These are phyloP conservation scores for Tridacna gigas DNA, from an alignment of 2,888 invertebrate genomes.

Conservation along the genomic window DNA sequence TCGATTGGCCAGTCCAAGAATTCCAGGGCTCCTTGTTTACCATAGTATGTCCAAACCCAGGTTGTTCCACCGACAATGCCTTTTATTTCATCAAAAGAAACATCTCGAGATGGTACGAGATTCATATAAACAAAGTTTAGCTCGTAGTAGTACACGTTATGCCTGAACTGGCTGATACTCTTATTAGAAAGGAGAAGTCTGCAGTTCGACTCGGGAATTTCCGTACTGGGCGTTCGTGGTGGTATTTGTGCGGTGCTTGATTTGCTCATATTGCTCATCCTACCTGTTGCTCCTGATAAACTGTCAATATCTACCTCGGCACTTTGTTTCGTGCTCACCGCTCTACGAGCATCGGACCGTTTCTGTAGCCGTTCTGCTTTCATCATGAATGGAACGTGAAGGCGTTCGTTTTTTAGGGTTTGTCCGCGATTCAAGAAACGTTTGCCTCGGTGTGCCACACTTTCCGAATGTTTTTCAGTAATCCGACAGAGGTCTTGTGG, in stretches of 20 bases:
- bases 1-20: slow-evolving; percentile 65
- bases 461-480: no score
- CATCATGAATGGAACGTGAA: not conserved
- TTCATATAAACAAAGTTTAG: slow-evolving; percentile 44
- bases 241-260: not conserved
- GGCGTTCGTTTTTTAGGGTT: no score
- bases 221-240: not conserved
- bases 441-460: no score
- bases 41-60: slow-evolving; percentile 66
- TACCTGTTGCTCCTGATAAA: not conserved
- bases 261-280: not conserved
- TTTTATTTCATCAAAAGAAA: slow-evolving; percentile 17
- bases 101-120: slow-evolving; percentile 4
- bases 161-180: slow-evolving; percentile 33
- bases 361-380: not conserved
- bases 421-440: no score
- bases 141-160: slow-evolving; percentile 37
- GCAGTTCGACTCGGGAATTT: not conserved
- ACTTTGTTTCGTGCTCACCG: not conserved
- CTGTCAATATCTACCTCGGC: not conserved
- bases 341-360: not conserved
- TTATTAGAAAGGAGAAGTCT: not conserved
- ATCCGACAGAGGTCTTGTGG: no score
- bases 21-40: slow-evolving; percentile 50
- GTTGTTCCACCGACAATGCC: slow-evolving; percentile 40